Evolutionary conservation across 2,888 invertebrate species (phyloP), one percentile per base, ranked within the genome.

Genomic region (Coelopa pilipes): DNA sequence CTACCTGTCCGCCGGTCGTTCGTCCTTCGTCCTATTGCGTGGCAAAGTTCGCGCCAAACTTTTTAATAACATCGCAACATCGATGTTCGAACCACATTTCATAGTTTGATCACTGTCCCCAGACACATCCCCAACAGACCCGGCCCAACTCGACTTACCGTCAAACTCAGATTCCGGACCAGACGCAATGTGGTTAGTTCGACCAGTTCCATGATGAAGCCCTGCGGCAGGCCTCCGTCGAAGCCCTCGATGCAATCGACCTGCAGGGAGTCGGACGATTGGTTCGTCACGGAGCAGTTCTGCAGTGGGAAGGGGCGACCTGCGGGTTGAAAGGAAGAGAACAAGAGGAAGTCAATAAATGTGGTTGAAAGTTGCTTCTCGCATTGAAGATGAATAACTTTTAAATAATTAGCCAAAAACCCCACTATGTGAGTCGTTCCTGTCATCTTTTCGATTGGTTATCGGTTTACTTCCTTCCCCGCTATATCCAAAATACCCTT

Each of bases 201-300:
- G 69, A 94, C 89, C 70, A 95, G 88, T 85, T 95, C 94, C 91
- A 95, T 91, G 77, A 94, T 90, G 88, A 96, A 96, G 82, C 92
- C 92, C 88, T 96, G 96, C 4, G 95, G 95, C 65, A 96, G 89
- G 12, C 96, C 96, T 63, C 96, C 96, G 82, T 95, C 94, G 87
- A 95, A 95, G 81, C 94, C 94, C 87, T 96, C 96, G 72, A 93
- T 90, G 87, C 96, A 96, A 79, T 95, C 95, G 67, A 96, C 94
- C 86, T 93, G 92, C 74, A 96, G 85, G 0, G 95, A 93, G 84
- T 96, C 94, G 77, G 92, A 90, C 73, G 96, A 96, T 87, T 96
- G 94, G 88, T 96, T 96, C 73, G 93, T 92, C 49, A 96, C 92
- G n/a, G 94, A 92, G 87, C 96, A 96, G 88, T 96, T 96, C 84